Evolutionary conservation across 1,140 invertebrate species (phyloP).

Genomic region (Leptopilina clavipes): DNA sequence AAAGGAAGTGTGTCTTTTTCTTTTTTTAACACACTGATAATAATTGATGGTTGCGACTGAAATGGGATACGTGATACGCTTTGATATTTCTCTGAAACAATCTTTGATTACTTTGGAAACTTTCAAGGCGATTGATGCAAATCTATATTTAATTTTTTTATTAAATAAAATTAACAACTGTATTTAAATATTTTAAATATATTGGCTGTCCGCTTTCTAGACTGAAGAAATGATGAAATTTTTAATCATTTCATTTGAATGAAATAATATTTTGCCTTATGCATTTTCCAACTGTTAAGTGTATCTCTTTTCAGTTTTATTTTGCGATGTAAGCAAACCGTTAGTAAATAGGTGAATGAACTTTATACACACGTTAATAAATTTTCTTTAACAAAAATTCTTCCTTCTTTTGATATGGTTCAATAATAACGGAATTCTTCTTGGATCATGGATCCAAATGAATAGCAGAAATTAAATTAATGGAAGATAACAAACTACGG

Average conservation of each 20-base stretch:
- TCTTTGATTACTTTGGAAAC: neutral
- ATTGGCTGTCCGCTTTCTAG: no score
- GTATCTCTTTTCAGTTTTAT: neutral
- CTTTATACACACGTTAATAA: conserved; percentile 7
- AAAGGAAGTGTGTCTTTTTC: conserved; percentile 2
- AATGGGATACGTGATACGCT: neutral
- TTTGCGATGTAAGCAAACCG: conserved; percentile 5
- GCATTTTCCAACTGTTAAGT: neutral
- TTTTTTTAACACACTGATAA: conserved; percentile 17
- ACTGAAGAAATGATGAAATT: no score
- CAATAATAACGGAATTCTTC: conserved; percentile 16
- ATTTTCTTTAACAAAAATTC: neutral
- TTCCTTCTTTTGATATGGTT: conserved; percentile 3
- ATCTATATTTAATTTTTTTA: neutral
- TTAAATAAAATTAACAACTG: neutral
- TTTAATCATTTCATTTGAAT: no score
- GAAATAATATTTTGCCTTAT: neutral
- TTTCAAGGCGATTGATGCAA: neutral
- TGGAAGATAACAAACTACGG: neutral
- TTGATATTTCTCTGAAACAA: conserved; percentile 6
- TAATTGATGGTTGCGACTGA: neutral
- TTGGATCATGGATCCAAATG: neutral
- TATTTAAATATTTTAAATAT: no score
- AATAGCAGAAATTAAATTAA: neutral
- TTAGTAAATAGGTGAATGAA: conserved; percentile 9